phyloP scores from a whole-genome alignment of 1,140 invertebrate species.

The Drosophila ogumai region DNA sequence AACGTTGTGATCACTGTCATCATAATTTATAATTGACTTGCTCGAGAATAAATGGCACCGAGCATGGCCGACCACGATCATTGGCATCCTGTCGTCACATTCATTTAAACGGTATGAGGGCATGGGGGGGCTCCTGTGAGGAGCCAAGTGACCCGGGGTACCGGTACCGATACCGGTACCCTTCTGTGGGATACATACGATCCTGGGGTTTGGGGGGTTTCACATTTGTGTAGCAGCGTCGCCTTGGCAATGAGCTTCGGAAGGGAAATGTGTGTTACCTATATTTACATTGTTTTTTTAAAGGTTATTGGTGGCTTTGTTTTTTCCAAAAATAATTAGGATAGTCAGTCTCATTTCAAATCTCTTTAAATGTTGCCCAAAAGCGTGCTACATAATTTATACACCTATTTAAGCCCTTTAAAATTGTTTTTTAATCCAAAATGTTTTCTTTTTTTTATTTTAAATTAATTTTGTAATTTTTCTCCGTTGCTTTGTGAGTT shows the following conservation, averaged over 20 bases:
- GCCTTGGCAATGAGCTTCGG: slow-evolving; percentile 15
- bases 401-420: too few species aligned
- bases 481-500: not conserved
- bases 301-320: too few species aligned
- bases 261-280: too few species aligned
- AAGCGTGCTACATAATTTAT: not conserved
- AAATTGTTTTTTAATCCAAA: not conserved
- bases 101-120: slow-evolving; percentile 56
- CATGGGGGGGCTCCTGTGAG: slow-evolving; percentile 6
- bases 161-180: slow-evolving; percentile 6
- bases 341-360: not conserved
- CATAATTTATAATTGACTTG: slow-evolving; percentile 66
- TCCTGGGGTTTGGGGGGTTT: slow-evolving; percentile 1
- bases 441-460: too few species aligned
- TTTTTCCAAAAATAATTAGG: too few species aligned
- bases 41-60: slow-evolving; percentile 56
- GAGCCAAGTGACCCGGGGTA: slow-evolving; percentile 45
- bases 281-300: too few species aligned
- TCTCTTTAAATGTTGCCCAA: not conserved
- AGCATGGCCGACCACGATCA: slow-evolving; percentile 25
- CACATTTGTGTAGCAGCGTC: not conserved
- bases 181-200: slow-evolving; percentile 3
- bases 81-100: slow-evolving; percentile 75
- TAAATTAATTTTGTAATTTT: too few species aligned
- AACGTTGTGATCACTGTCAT: slow-evolving; percentile 45